A percentile compares a stretch with the other conserved stretches of the same genome.
Conservation (phyloP, 1,140 invertebrate species). For the Cataglyphis hispanica region DNA sequence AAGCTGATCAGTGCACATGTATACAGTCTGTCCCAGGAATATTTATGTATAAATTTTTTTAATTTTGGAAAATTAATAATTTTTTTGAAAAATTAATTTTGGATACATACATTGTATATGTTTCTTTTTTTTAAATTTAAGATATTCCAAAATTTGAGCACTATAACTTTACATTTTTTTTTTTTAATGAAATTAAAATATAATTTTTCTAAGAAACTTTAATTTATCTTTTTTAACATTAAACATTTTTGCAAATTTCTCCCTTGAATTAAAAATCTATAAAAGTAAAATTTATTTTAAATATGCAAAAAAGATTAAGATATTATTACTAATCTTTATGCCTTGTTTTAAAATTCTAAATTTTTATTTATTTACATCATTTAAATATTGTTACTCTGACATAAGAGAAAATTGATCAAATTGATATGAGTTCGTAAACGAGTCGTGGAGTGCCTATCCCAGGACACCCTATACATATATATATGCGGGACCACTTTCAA, state of each 20-base stretch:
- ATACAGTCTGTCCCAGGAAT: slow-evolving; percentile 10
- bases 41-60: neutral
- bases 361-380: neutral
- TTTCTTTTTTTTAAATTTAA: neutral
- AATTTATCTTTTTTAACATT: neutral
- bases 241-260: neutral
- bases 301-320: neutral
- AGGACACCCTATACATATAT: slow-evolving; percentile 44
- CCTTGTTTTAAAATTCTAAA: neutral
- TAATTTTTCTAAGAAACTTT: neutral
- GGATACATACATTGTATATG: neutral
- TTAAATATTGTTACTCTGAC: neutral
- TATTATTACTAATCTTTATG: neutral
- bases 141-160: neutral
- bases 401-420: neutral
- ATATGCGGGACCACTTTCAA: slow-evolving; percentile 60
- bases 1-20: slow-evolving; percentile 58
- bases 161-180: neutral
- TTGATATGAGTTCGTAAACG: neutral
- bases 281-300: neutral
- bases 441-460: neutral
- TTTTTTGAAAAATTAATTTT: neutral
- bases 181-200: neutral
- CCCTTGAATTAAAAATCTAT: neutral
- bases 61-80: neutral